Percentiles rank a stretch among this genome's conserved stretches.
phyloP scores from a whole-genome alignment of 2,888 invertebrate species.

The Spodoptera picta region DNA sequence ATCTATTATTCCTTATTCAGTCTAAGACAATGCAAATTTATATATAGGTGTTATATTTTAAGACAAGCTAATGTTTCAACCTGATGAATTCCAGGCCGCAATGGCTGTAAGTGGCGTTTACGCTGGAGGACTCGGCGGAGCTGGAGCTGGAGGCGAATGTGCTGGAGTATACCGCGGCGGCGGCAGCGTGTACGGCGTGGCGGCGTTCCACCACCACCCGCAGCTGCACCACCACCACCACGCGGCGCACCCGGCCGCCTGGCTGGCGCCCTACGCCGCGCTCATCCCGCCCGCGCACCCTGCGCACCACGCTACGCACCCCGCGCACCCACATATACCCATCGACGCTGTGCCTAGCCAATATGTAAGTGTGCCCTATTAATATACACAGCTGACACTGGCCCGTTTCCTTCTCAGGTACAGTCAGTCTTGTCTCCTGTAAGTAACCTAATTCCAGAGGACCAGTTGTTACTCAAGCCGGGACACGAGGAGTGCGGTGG shows the following conservation, averaged over 20 bases:
- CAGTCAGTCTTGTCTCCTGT: slow-evolving; percentile 9
- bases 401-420: slow-evolving; percentile 18
- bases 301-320: slow-evolving; percentile 77
- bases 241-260: slow-evolving; percentile 80
- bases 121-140: slow-evolving; percentile 77
- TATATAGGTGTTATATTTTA: not conserved
- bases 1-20: too few relatives aligned
- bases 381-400: slow-evolving; percentile 36
- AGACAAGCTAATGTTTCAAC: not conserved
- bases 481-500: slow-evolving; percentile 50
- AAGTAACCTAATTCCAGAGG: slow-evolving; percentile 15
- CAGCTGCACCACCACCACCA: slow-evolving; percentile 84
- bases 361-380: slow-evolving; percentile 77
- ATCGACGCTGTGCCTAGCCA: slow-evolving; percentile 86
- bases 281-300: slow-evolving; percentile 81
- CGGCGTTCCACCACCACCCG: slow-evolving; percentile 83
- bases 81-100: slow-evolving; percentile 68
- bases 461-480: slow-evolving; percentile 28
- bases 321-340: slow-evolving; percentile 82
- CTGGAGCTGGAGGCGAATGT: slow-evolving; percentile 77
- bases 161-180: slow-evolving; percentile 83
- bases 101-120: slow-evolving; percentile 85
- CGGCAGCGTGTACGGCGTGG: slow-evolving; percentile 82
- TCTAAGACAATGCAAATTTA: too few relatives aligned
- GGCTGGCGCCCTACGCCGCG: slow-evolving; percentile 84